Evolutionary conservation across 64 coral and sea anemone genomes (phyloP).

Genomic region (Montipora capricornis): DNA sequence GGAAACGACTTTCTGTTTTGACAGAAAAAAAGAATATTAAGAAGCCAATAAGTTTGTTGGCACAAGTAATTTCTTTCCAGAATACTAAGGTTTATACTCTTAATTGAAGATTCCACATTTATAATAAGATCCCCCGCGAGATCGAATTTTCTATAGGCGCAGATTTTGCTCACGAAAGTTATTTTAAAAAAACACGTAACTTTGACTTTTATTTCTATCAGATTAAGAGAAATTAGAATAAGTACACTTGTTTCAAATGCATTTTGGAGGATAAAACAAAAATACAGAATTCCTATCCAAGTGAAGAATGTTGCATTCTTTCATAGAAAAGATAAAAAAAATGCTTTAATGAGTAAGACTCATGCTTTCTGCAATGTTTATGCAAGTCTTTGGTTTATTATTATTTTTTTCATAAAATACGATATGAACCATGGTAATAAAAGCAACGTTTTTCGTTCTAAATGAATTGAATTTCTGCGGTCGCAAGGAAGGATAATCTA

Average conservation of each 20-base stretch:
- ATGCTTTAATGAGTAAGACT: neutral
- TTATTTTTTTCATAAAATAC: neutral
- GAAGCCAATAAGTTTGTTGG: neutral
- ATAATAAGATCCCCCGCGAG: neutral
- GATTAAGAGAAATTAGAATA: neutral
- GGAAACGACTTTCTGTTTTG: neutral
- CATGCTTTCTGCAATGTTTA: neutral
- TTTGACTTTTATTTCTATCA: neutral
- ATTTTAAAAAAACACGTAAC: neutral
- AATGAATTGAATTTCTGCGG: neutral
- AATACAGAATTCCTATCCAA: no score
- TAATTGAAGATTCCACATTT: constrained; percentile 10
- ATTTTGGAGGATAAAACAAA: neutral
- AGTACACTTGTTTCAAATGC: neutral
- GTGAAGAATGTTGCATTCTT: neutral
- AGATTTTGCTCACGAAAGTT: neutral
- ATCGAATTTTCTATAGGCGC: neutral
- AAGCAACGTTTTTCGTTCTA: neutral
- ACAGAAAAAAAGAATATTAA: neutral
- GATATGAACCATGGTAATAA: neutral
- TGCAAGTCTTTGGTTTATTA: neutral
- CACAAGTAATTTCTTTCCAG: constrained; percentile 3
- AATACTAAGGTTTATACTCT: neutral
- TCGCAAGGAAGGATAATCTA: neutral
- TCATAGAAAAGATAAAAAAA: neutral